A percentile compares a stretch with the other conserved stretches of the same genome.
phyloP scores from a whole-genome alignment of 2,113 vertebrate genomes.

The Tamias sibiricus region DNA sequence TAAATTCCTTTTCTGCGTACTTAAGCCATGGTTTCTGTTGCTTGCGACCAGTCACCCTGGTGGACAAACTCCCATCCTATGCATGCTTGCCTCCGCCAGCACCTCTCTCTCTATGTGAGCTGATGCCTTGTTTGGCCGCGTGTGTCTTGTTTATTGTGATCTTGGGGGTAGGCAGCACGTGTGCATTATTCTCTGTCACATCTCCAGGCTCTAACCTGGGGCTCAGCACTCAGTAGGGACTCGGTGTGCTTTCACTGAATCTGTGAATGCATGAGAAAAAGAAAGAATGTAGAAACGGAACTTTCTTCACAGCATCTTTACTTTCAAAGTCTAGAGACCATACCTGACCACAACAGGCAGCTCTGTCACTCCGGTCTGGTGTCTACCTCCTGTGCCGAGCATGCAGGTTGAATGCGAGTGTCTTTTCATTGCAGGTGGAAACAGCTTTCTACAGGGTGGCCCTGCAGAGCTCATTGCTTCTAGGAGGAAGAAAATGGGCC shows the following conservation, averaged over 20 bases:
- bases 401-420: background rate
- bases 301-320: background rate
- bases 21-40: conserved; percentile 14
- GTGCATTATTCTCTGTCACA: background rate
- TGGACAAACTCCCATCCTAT: too few relatives aligned
- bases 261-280: background rate
- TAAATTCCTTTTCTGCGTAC: background rate
- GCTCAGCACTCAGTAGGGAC: background rate
- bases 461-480: conserved; percentile 9
- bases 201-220: background rate
- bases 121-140: background rate
- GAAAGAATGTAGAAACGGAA: background rate
- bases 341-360: background rate
- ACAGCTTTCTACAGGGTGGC: background rate
- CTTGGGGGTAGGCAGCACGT: background rate
- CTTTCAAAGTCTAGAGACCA: background rate
- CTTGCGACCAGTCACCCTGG: background rate
- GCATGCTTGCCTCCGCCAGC: background rate
- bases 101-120: background rate
- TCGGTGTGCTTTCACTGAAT: background rate
- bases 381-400: background rate
- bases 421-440: background rate
- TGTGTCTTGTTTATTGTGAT: background rate
- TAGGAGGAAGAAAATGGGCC: background rate
- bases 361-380: background rate